Evolutionary conservation across 2,113 vertebrate genomes (phyloP).

Genomic region (Mandrillus leucophaeus): DNA sequence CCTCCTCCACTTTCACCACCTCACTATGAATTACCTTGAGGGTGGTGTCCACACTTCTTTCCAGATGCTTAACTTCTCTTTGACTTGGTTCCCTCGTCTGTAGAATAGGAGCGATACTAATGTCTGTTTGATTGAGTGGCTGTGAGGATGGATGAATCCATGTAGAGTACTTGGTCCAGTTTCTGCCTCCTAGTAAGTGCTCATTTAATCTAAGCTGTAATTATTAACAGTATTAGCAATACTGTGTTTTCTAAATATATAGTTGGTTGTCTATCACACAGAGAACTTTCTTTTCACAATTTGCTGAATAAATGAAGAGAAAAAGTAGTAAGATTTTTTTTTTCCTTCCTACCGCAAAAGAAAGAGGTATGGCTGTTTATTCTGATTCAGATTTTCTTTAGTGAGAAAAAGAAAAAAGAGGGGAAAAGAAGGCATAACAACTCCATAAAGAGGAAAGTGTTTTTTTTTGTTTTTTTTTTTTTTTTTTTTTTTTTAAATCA

Average conservation of each 20-base stretch:
- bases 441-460: not conserved
- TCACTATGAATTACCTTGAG: not conserved
- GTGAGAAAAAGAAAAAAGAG: not conserved
- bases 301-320: not conserved
- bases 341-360: not conserved
- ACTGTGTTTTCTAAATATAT: not conserved
- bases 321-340: not conserved
- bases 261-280: not conserved
- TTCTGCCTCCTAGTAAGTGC: not conserved
- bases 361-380: not conserved
- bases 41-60: not conserved
- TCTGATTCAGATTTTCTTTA: slow-evolving; percentile 23
- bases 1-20: not conserved
- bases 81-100: not conserved
- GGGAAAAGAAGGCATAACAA: not conserved
- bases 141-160: not conserved
- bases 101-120: not conserved
- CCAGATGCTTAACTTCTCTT: not conserved
- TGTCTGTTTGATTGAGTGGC: not conserved
- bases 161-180: not conserved
- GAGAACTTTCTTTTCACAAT: not conserved
- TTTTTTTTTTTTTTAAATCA: not conserved
- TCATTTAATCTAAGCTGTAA: not conserved
- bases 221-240: not conserved
- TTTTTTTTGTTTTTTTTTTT: not conserved